phyloP scores from a whole-genome alignment of 2,113 vertebrate genomes.

The Daphoenositta chrysoptera region DNA sequence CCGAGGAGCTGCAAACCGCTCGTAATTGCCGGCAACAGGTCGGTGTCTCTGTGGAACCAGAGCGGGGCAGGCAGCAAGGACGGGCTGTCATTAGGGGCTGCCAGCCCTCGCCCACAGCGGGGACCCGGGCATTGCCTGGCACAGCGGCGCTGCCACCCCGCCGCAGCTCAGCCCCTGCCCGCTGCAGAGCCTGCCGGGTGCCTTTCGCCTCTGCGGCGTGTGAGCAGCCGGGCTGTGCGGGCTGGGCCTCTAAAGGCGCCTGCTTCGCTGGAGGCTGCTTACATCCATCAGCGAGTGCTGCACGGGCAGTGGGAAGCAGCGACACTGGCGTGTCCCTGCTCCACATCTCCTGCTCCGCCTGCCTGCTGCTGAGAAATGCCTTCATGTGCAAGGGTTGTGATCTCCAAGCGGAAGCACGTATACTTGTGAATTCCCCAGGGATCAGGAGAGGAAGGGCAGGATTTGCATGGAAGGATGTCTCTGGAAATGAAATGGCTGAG shows the following conservation, averaged over 20 bases:
- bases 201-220: rapidly evolving
- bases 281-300: background rate
- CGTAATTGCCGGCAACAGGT: conserved; percentile 23
- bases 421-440: conserved; percentile 31
- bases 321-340: background rate
- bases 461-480: conserved; percentile 41
- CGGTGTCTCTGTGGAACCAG: background rate
- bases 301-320: background rate
- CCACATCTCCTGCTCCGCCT: background rate
- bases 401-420: background rate
- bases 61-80: background rate
- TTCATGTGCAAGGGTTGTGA: background rate
- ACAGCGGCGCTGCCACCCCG: background rate
- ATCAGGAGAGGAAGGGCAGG: conserved; percentile 40
- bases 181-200: background rate
- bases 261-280: background rate
- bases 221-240: background rate
- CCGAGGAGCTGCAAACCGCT: background rate
- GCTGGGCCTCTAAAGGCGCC: background rate
- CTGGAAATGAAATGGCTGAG: background rate
- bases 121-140: background rate
- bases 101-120: background rate
- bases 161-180: background rate
- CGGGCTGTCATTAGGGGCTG: background rate
- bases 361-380: background rate